phyloP scores from a whole-genome alignment of 1,140 invertebrate species.

The Scaptomyza hsui region DNA sequence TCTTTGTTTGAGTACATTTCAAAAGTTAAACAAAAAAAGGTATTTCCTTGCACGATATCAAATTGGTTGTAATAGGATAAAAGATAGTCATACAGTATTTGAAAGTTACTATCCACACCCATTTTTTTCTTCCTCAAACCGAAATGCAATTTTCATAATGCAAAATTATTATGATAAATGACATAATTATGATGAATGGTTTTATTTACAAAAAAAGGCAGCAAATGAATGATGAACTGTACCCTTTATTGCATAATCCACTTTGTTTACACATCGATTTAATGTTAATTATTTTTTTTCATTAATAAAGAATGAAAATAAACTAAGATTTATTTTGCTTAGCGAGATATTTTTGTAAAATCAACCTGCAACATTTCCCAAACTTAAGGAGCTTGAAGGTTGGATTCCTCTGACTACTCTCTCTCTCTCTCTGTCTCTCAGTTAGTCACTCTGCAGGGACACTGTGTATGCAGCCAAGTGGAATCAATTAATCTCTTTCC shows the following conservation, averaged over 20 bases:
- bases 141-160: constrained; percentile 12
- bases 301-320: constrained; percentile 5
- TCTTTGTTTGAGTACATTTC: too few relatives aligned
- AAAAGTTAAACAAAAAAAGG: too few relatives aligned
- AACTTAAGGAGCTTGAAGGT: background rate
- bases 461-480: constrained; percentile 75
- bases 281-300: background rate
- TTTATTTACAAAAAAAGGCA: constrained; percentile 5
- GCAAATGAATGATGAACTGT: constrained; percentile 25
- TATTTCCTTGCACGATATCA: too few relatives aligned
- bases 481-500: constrained; percentile 79
- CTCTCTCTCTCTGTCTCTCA: background rate
- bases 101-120: too few relatives aligned
- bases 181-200: constrained; percentile 37
- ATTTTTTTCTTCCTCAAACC: background rate
- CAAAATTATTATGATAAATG: constrained; percentile 25
- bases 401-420: background rate
- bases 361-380: constrained; percentile 22
- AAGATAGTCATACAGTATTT: too few relatives aligned
- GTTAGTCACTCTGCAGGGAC: constrained; percentile 51
- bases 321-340: background rate
- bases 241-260: constrained; percentile 30
- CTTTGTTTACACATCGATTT: constrained; percentile 12
- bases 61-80: too few relatives aligned
- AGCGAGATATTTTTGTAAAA: background rate